A percentile compares a stretch with the other conserved stretches of the same genome.
Conservation (phyloP, 2,797 vertebrate species). For the Sebastes oblongus region DNA sequence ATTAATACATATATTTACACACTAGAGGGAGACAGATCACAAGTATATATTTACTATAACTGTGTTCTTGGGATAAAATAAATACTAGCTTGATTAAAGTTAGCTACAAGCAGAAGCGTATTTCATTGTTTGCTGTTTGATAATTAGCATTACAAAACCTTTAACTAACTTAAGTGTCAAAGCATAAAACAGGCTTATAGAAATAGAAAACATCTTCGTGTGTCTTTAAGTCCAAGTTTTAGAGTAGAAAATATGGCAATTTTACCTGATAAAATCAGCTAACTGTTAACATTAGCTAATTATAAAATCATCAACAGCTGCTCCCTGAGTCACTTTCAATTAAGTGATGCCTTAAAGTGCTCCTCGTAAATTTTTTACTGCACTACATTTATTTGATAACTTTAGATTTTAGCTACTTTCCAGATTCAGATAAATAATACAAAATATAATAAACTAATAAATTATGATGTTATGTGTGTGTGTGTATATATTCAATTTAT, state of each 20-base stretch:
- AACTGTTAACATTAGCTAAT: neutral
- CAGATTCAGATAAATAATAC: neutral
- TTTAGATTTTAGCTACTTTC: neutral
- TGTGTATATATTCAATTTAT: too few species aligned
- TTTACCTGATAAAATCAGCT: neutral
- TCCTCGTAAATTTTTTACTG: neutral
- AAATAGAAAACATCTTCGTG: fast-evolving
- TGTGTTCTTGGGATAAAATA: neutral
- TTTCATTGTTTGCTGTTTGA: neutral
- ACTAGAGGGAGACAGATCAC: slow-evolving; percentile 70
- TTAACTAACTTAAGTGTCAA: neutral
- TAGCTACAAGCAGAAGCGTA: neutral
- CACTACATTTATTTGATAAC: neutral
- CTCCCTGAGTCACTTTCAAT: neutral
- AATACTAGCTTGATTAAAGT: neutral
- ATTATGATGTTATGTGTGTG: neutral
- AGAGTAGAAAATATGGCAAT: neutral
- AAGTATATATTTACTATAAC: neutral
- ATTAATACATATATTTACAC: slow-evolving; percentile 4
- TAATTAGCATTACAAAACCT: neutral
- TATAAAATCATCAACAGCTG: neutral
- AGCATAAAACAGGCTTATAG: neutral
- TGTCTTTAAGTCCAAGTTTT: neutral
- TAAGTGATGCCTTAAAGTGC: slow-evolving; percentile 1
- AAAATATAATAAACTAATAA: neutral